Evolutionary conservation across 2,888 invertebrate genomes (phyloP).

Genomic region (Epinotia demarniana): DNA sequence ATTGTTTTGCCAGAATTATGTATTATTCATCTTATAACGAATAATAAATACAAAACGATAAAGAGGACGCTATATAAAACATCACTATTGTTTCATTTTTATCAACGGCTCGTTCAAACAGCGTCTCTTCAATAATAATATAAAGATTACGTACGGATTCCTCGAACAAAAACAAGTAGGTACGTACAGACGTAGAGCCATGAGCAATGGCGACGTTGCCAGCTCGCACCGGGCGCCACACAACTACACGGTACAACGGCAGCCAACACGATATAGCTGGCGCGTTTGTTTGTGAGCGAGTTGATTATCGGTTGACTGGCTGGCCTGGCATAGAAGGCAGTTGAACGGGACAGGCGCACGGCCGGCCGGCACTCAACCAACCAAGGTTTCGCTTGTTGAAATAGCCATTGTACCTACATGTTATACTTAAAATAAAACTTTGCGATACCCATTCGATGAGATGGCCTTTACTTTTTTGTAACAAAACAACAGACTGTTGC

Average conservation of each 20-base stretch:
- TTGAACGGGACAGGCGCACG: slow-evolving; percentile 41
- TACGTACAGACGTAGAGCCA: slow-evolving; percentile 50
- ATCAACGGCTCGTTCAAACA: slow-evolving; percentile 37
- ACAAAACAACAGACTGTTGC: neutral
- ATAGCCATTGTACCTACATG: slow-evolving; percentile 1
- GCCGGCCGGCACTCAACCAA: slow-evolving; percentile 29
- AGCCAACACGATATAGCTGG: slow-evolving; percentile 43
- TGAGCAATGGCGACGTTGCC: slow-evolving; percentile 66
- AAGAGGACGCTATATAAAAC: slow-evolving; percentile 7
- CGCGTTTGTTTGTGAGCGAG: slow-evolving; percentile 44
- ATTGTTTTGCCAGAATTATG: neutral
- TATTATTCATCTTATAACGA: neutral
- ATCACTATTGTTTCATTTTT: slow-evolving; percentile 35
- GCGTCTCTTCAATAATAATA: slow-evolving; percentile 43
- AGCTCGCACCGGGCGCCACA: slow-evolving; percentile 64
- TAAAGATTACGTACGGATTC: slow-evolving; percentile 45
- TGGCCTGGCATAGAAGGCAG: slow-evolving; percentile 44
- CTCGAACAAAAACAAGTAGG: slow-evolving; percentile 51
- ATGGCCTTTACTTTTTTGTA: neutral
- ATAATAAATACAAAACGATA: neutral
- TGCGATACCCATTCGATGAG: neutral
- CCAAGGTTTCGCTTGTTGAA: slow-evolving; percentile 43
- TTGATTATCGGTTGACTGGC: slow-evolving; percentile 45
- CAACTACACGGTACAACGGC: slow-evolving; percentile 52
- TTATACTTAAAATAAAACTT: slow-evolving; percentile 10